phyloP scores from a whole-genome alignment of 2,888 invertebrate species.

The Philereme transversata region DNA sequence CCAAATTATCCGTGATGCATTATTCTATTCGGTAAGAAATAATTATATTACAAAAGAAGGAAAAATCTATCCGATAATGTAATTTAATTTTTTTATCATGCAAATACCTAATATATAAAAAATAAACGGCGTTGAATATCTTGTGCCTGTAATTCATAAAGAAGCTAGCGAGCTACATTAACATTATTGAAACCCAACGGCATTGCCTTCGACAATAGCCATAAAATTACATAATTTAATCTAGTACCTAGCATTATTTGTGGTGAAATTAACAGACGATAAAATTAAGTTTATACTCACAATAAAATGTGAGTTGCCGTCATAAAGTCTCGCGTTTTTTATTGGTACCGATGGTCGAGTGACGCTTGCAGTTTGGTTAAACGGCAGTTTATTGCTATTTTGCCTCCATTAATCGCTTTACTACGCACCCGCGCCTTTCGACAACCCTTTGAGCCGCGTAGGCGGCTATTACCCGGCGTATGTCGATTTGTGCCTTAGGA shows the following conservation, averaged over 20 bases:
- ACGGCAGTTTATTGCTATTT: conserved; percentile 83
- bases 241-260: conserved; percentile 80
- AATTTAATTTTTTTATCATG: no score
- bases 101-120: no score
- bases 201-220: conserved; percentile 70
- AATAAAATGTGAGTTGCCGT: conserved; percentile 84
- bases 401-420: conserved; percentile 83
- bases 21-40: not conserved
- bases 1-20: conserved; percentile 26
- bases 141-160: conserved; percentile 33
- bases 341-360: conserved; percentile 78
- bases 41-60: not conserved
- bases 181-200: conserved; percentile 36
- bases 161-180: conserved; percentile 41
- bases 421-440: conserved; percentile 75
- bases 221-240: conserved; percentile 78
- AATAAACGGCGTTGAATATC: no score
- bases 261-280: conserved; percentile 84
- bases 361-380: conserved; percentile 84
- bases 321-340: conserved; percentile 84
- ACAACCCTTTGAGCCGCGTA: conserved; percentile 62
- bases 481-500: conserved; percentile 2
- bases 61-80: no score
- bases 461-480: conserved; percentile 33
- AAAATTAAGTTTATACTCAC: conserved; percentile 84